Conservation (phyloP, 1,140 invertebrate genomes). For the Bombyx mori region DNA sequence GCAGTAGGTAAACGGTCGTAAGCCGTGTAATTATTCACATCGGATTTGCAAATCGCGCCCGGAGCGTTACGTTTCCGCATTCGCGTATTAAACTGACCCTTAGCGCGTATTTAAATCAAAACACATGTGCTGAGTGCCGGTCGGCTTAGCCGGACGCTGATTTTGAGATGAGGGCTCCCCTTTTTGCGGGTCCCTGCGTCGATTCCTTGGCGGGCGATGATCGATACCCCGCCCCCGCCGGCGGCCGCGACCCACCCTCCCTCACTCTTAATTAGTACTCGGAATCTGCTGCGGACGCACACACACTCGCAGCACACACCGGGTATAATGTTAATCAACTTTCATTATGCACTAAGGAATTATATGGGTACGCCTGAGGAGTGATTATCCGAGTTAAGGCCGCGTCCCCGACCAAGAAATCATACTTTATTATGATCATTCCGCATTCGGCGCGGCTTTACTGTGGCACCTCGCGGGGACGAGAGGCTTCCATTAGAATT, state of each 20-base stretch:
- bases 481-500: slow-evolving; percentile 55
- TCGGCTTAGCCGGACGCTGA: slow-evolving; percentile 59
- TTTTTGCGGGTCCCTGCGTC: slow-evolving; percentile 67
- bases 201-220: slow-evolving; percentile 66
- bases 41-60: slow-evolving; percentile 64
- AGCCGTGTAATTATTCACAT: slow-evolving; percentile 70
- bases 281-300: slow-evolving; percentile 71
- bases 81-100: slow-evolving; percentile 62
- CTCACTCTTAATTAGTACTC: slow-evolving; percentile 71
- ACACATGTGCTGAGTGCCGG: slow-evolving; percentile 65
- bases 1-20: slow-evolving; percentile 67
- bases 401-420: slow-evolving; percentile 65
- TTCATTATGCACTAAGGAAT: slow-evolving; percentile 71
- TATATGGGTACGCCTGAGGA: slow-evolving; percentile 68
- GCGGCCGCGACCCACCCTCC: slow-evolving; percentile 48
- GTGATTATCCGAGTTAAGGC: slow-evolving; percentile 65
- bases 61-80: slow-evolving; percentile 56
- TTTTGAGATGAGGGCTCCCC: slow-evolving; percentile 65
- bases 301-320: slow-evolving; percentile 38
- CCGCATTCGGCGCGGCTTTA: slow-evolving; percentile 44
- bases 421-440: slow-evolving; percentile 67
- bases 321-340: slow-evolving; percentile 67
- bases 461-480: slow-evolving; percentile 43
- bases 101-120: slow-evolving; percentile 65
- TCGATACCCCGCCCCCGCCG: slow-evolving; percentile 63